A percentile compares a stretch with the other conserved stretches of the same genome.
These are phyloP conservation scores for Trypoxylon attenuatum DNA, from an alignment of 2,888 invertebrate genomes.

Conservation along the genomic window DNA sequence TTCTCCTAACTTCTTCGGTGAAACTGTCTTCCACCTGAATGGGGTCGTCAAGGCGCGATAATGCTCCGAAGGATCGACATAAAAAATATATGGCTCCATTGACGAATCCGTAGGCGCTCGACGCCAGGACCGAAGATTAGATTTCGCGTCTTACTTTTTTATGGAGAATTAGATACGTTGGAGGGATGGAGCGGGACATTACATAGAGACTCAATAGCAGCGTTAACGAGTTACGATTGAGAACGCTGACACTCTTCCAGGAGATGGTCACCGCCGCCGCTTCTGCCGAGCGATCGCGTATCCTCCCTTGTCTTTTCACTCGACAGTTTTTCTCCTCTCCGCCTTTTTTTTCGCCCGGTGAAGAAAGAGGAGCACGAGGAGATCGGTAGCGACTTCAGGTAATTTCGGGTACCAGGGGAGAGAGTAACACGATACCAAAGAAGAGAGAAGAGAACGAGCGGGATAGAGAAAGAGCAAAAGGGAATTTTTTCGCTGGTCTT, in stretches of 20 bases:
- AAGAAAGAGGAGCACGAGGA: slow-evolving; percentile 18
- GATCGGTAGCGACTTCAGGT: slow-evolving; percentile 39
- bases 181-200: slow-evolving; percentile 6
- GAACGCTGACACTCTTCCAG: slow-evolving; percentile 47
- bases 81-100: too few species aligned
- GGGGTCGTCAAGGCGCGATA: slow-evolving; percentile 13
- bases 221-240: slow-evolving; percentile 68
- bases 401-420: slow-evolving; percentile 33
- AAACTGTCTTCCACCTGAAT: slow-evolving; percentile 31
- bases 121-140: background rate
- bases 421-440: slow-evolving; percentile 32
- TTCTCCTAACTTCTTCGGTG: too few species aligned
- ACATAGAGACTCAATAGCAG: slow-evolving; percentile 52
- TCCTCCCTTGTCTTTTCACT: slow-evolving; percentile 31
- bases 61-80: slow-evolving; percentile 34
- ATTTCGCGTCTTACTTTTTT: background rate
- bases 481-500: slow-evolving; percentile 7
- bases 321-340: slow-evolving; percentile 12
- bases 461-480: too few species aligned
- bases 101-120: too few species aligned
- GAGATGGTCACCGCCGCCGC: slow-evolving; percentile 36
- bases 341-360: slow-evolving; percentile 24
- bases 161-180: too few species aligned
- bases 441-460: slow-evolving; percentile 23
- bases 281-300: slow-evolving; percentile 36